Evolutionary conservation across 2,888 invertebrate genomes (phyloP), one percentile per base, ranked within the genome.

Genomic region (Caenorhabditis uteleia): DNA sequence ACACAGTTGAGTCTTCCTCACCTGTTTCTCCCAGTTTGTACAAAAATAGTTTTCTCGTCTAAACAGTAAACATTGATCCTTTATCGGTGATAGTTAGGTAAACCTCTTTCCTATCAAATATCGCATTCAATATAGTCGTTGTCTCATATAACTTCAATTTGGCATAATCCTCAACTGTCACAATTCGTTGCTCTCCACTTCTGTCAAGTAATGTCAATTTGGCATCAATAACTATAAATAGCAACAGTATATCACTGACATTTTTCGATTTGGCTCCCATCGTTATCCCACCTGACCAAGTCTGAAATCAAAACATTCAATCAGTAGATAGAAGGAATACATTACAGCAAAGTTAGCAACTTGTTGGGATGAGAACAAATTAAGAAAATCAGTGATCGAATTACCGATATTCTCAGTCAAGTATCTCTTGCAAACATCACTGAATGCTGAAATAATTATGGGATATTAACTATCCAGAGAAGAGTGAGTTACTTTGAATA

Each of bases 1-100:
- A 93, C 73, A 95, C 92, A 1, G 94, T 91, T 69, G 94, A 93
- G 83, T 95, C 95, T 83, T 94, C 93, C 75, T 94, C 94, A 53
- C 91, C 87, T 56, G 94, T 86, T 78, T 90, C 89, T 0, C 94
- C 90, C 87, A 94, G 93, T 84, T 95, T 95, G 81, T 53, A 48
- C 25, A 54, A 50, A 49, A 67, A 70, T 2, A 56, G 20, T 1
- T 23, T 23, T 27, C 14, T 8, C n/a, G 20, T 10, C 14, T 27
- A 5, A 45, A 18, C n/a, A n/a, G n/a, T n/a, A n/a, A n/a, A n/a
- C n/a, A n/a, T n/a, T n/a, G n/a, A n/a, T n/a, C n/a, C n/a, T n/a
- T n/a, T n/a, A n/a, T n/a, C n/a, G n/a, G n/a, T n/a, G n/a, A n/a
- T n/a, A n/a, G n/a, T n/a, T 1, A 36, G 36, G 38, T 36, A 20